Base-by-base conservation (phyloP, 2,113 vertebrate species). In the Poeciliopsis occidentalis region DNA sequence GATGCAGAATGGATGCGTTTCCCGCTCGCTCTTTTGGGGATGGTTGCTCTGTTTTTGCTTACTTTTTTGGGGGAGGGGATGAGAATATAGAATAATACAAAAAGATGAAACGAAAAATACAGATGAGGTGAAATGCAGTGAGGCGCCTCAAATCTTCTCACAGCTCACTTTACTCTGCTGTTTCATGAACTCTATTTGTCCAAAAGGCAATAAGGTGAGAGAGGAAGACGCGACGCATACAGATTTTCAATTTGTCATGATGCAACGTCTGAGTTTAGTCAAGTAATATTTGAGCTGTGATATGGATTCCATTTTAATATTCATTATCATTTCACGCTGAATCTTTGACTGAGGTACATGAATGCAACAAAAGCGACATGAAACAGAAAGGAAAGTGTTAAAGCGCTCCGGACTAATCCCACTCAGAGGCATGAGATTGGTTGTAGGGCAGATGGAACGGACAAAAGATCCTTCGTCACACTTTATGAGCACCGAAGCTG, bases 361-460 rank as follows among this genome's bases (percentile, higher is more conserved):
- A 24, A 30, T 64, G 1, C 60, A 72, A 24, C 34, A 69, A 81
- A 41, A 26, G 30, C 27, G 32, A 57, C 71, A 85, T 64, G 64
- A 41, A 67, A 81, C 67, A 2, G 47, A 8, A 22, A 19, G 19
- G 47, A 24, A 22, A 54, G 44, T 8, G 47, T 24, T 54, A 22
- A 54, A 54, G 4, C 22, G 8, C 15, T 54, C 4, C 47, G 6
- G 22, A 24, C 17, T 66, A 68, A 88, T 87, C 7, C 13, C 69
- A 3, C 73, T 66, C 67, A 89, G 85, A 86, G 82, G 77, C 90
- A 92, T 91, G 81, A 91, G 74, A 93, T 92, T 89, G 76, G 82
- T 11, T 29, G 12, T 1, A 8, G 66, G 86, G 85, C 93, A 93
- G 91, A 88, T 91, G 92, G 78, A 68, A 66, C 27, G 76, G 83